Percentiles rank a stretch among this genome's conserved stretches.
Evolutionary conservation across 2,797 vertebrate species (phyloP).

Genomic region (Phalloptychus januarius): DNA sequence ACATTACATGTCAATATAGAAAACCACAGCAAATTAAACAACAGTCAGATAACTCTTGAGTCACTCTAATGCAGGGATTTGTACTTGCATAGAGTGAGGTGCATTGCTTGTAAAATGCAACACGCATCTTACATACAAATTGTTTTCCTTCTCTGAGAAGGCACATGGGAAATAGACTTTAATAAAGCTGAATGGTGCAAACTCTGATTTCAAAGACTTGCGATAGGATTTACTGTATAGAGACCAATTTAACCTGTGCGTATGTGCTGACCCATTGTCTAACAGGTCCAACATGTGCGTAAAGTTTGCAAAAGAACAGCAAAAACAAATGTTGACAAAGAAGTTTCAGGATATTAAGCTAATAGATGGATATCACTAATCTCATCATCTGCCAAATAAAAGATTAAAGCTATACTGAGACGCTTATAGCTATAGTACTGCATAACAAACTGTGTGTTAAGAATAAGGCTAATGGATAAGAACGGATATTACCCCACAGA

Average conservation of each 20-base stretch:
- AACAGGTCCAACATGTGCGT: neutral
- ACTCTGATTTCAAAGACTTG: constrained; percentile 7
- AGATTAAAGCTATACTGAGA: neutral
- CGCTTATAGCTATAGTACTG: neutral
- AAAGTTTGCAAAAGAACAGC: constrained; percentile 2
- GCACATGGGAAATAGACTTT: constrained; percentile 1
- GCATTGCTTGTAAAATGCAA: constrained; percentile 5
- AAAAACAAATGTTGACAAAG: neutral
- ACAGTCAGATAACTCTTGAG: constrained; percentile 4
- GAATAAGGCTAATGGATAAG: neutral
- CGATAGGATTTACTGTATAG: neutral
- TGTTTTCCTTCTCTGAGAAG: constrained; percentile 17
- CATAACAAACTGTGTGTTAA: constrained; percentile 1
- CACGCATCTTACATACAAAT: neutral
- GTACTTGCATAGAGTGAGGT: constrained; percentile 8
- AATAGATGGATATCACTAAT: constrained; percentile 19
- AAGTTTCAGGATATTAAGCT: constrained; percentile 10
- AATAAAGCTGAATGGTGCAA: constrained; percentile 14
- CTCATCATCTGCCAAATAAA: constrained; percentile 5
- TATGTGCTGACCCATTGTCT: constrained; percentile 3
- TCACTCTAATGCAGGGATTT: constrained; percentile 7
- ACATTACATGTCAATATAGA: constrained; percentile 10
- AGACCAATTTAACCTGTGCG: constrained; percentile 4
- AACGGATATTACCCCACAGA: neutral
- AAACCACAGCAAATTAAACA: constrained; percentile 40